Evolutionary conservation across 2,888 invertebrate genomes (phyloP).

Genomic region (Tetragonula carbonaria): DNA sequence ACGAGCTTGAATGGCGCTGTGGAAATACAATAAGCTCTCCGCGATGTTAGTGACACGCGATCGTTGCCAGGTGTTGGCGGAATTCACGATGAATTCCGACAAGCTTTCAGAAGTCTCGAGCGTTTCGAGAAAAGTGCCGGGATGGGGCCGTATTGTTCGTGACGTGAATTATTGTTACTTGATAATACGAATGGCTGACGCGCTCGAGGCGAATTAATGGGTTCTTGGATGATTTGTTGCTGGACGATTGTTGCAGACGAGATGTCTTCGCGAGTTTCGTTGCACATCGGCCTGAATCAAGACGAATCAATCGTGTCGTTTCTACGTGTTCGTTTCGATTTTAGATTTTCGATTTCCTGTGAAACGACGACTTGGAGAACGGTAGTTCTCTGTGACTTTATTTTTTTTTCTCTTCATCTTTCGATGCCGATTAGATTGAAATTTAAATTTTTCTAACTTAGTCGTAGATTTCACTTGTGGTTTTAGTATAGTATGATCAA

Average conservation of each 20-base stretch:
- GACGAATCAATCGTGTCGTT: neutral
- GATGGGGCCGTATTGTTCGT: neutral
- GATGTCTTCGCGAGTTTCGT: neutral
- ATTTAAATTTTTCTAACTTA: no score
- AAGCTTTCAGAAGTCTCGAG: neutral
- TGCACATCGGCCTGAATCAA: neutral
- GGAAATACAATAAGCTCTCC: neutral
- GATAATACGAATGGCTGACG: neutral
- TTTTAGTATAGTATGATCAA: no score
- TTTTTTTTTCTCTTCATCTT: no score
- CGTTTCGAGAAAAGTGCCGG: neutral
- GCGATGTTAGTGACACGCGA: neutral
- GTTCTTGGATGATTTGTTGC: neutral
- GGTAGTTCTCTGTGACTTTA: no score
- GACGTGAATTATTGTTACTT: neutral
- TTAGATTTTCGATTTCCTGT: no score
- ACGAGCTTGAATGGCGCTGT: neutral
- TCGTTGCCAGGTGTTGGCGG: neutral
- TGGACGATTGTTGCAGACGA: neutral
- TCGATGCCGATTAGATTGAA: no score
- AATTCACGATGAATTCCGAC: neutral
- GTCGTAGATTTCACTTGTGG: no score
- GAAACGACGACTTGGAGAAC: no score
- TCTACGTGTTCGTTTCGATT: neutral
- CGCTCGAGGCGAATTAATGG: neutral